Conservation (phyloP, 2,888 invertebrate genomes). For the Microplitis deprimator region DNA sequence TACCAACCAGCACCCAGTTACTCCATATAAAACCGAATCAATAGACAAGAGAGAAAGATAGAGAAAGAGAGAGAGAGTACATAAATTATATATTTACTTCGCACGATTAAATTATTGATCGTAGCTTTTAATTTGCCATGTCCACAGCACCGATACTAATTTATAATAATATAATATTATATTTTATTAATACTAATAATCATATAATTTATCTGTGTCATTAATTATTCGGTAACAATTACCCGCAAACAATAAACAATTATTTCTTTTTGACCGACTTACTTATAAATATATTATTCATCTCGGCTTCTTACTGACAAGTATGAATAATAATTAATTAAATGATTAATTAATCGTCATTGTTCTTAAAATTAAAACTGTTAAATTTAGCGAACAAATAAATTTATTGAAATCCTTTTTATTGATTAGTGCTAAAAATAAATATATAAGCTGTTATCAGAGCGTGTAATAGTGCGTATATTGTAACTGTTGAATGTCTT, state of each 20-base stretch:
- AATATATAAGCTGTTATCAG: too few relatives aligned
- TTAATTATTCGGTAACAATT: background rate
- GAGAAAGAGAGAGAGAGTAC: background rate
- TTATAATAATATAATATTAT: background rate
- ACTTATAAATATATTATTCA: slow-evolving; percentile 4
- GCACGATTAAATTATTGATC: slow-evolving; percentile 26
- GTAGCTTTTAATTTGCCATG: slow-evolving; percentile 7
- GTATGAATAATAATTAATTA: background rate
- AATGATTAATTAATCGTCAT: too few relatives aligned
- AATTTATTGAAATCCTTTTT: background rate
- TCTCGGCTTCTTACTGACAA: slow-evolving; percentile 14
- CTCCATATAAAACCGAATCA: background rate
- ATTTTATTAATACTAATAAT: background rate
- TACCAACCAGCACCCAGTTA: background rate
- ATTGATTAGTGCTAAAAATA: too few relatives aligned
- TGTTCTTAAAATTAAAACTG: background rate
- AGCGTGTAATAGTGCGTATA: too few relatives aligned
- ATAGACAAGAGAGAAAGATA: background rate
- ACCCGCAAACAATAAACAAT: background rate
- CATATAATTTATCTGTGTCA: background rate
- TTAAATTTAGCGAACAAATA: background rate
- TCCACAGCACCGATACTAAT: background rate
- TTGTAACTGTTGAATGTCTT: too few relatives aligned
- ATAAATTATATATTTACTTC: slow-evolving; percentile 19
- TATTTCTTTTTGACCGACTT: background rate